Conservation (phyloP, 2,888 invertebrate genomes). For the Tenthredo amoena region DNA sequence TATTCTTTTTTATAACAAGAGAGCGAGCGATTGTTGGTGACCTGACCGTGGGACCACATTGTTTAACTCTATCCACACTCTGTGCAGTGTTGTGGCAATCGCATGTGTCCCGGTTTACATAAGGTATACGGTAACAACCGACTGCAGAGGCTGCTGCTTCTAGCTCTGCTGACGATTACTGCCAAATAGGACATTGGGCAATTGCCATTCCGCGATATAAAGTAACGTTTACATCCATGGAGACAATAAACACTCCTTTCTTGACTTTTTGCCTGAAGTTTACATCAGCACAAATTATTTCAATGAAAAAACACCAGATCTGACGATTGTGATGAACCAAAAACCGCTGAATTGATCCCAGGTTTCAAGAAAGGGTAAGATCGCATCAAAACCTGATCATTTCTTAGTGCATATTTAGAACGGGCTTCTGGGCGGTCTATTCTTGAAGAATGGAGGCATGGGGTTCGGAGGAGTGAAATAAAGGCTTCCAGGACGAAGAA, state of each 20-base stretch:
- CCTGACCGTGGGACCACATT: conserved; percentile 40
- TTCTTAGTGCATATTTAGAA: background rate
- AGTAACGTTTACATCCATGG: background rate
- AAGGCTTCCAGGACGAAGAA: background rate
- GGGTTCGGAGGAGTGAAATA: background rate
- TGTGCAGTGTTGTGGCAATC: conserved; percentile 27
- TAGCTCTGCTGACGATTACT: background rate
- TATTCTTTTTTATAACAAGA: conserved; percentile 34
- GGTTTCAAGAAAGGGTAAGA: background rate
- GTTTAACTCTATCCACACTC: background rate
- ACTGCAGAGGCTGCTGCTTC: background rate
- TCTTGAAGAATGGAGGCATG: background rate
- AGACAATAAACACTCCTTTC: background rate
- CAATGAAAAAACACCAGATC: background rate
- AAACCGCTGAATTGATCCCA: background rate
- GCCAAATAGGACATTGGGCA: conserved; percentile 30
- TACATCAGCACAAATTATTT: background rate
- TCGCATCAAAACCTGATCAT: background rate
- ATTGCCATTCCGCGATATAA: background rate
- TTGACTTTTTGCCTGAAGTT: background rate
- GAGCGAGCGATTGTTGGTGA: conserved; percentile 29
- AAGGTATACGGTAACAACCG: background rate
- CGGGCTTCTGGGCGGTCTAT: conserved; percentile 19
- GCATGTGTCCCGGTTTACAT: conserved; percentile 43
- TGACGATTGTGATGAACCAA: background rate